phyloP scores from a whole-genome alignment of 2,797 vertebrate species.

The Sciurus vulgaris region DNA sequence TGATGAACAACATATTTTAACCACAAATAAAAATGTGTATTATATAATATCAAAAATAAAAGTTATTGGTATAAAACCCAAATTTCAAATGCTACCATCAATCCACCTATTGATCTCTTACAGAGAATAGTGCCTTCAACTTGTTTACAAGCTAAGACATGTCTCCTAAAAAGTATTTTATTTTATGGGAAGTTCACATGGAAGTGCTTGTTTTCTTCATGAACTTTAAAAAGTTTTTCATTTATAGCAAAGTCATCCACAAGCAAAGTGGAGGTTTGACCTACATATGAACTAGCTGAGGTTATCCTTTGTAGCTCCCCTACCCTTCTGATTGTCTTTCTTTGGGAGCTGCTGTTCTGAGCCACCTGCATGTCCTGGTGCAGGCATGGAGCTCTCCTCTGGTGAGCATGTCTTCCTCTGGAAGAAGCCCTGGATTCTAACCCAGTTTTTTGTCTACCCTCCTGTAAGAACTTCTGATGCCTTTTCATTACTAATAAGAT shows the following conservation, averaged over 20 bases:
- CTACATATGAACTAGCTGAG: background rate
- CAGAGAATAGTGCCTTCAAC: background rate
- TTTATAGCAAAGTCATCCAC: background rate
- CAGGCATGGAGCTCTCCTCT: background rate
- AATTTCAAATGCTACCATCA: background rate
- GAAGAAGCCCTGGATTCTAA: background rate
- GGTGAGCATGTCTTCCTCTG: background rate
- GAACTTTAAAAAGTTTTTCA: background rate
- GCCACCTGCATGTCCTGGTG: background rate
- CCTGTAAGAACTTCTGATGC: background rate
- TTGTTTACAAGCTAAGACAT: background rate
- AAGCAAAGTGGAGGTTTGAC: background rate
- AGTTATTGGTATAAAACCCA: background rate
- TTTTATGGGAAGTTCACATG: background rate
- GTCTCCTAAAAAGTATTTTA: background rate
- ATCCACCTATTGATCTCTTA: rapidly evolving
- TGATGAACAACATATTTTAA: background rate
- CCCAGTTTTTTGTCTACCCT: background rate
- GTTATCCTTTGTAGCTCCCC: background rate
- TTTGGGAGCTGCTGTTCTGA: background rate
- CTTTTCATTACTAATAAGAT: background rate
- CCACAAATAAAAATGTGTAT: background rate
- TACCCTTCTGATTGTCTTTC: background rate
- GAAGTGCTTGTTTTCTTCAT: slow-evolving; percentile 26
- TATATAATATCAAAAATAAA: background rate